Evolutionary conservation across 1,140 invertebrate genomes (phyloP).

Genomic region (Ectropis grisescens): DNA sequence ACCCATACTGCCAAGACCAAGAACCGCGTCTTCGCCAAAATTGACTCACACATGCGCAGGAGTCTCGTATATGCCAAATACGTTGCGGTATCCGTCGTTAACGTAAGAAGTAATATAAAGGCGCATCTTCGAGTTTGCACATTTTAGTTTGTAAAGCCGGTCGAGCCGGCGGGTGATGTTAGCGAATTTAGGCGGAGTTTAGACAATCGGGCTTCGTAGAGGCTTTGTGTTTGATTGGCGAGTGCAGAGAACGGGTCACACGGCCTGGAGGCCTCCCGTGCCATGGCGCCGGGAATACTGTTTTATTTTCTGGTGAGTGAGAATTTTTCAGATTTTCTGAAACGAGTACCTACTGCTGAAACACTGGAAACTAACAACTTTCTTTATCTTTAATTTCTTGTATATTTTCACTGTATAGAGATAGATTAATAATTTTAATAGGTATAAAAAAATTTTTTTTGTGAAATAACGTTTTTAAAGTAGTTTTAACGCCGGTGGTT

Average conservation of each 20-base stretch:
- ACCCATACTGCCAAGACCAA: too few relatives aligned
- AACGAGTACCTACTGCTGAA: too few relatives aligned
- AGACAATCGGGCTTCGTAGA: conserved; percentile 26
- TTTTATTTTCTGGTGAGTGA: conserved; percentile 53
- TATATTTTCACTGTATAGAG: too few relatives aligned
- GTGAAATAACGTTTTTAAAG: too few relatives aligned
- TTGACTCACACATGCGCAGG: conserved; percentile 33
- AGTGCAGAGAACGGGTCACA: conserved; percentile 15
- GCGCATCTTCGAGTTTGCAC: conserved; percentile 64
- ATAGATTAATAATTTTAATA: too few relatives aligned
- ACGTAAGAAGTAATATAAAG: conserved; percentile 67
- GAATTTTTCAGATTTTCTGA: too few relatives aligned
- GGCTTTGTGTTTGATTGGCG: conserved; percentile 28
- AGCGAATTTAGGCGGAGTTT: conserved; percentile 44
- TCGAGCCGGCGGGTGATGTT: conserved; percentile 55
- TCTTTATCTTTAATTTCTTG: too few relatives aligned
- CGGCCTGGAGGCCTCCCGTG: too few relatives aligned
- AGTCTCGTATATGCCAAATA: conserved; percentile 46
- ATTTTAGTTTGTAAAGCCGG: conserved; percentile 61
- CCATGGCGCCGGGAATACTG: conserved; percentile 54
- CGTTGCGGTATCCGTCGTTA: conserved; percentile 59
- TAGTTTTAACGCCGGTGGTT: too few relatives aligned
- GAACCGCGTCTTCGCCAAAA: too few relatives aligned
- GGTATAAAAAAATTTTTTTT: too few relatives aligned
- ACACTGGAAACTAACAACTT: too few relatives aligned